Evolutionary conservation across 2,113 vertebrate genomes (phyloP).

Genomic region (Vanacampus margaritifer): DNA sequence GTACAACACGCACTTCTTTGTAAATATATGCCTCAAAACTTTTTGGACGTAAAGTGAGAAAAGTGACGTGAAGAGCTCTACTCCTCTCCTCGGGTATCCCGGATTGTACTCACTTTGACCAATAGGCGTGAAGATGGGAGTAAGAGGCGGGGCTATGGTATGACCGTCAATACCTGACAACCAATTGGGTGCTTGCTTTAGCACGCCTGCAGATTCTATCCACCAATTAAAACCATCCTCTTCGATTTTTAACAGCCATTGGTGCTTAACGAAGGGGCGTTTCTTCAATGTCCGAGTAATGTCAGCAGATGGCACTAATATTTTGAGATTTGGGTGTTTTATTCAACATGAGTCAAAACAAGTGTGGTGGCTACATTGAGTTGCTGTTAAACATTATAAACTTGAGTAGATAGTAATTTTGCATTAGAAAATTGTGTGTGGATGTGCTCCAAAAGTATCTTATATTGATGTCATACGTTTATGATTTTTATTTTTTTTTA

Average conservation of each 20-base stretch:
- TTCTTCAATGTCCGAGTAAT: background rate
- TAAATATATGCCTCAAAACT: conserved; percentile 12
- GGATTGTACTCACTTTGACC: background rate
- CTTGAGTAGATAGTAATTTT: no score
- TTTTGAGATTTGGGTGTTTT: no score
- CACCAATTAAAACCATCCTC: conserved; percentile 29
- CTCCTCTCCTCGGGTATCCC: conserved; percentile 43
- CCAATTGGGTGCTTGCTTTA: conserved; percentile 22
- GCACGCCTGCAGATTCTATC: fast-evolving
- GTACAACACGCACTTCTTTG: background rate
- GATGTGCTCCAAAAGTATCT: background rate
- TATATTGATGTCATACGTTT: background rate
- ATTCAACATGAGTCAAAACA: no score
- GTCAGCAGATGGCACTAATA: no score
- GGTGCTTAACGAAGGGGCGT: background rate
- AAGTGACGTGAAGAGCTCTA: background rate
- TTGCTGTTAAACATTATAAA: no score
- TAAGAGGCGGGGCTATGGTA: background rate
- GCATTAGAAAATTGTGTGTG: conserved; percentile 39
- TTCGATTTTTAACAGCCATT: background rate
- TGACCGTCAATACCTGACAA: background rate
- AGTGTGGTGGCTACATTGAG: no score
- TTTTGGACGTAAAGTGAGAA: background rate
- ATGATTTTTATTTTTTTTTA: no score
- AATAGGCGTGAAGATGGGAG: background rate